These are phyloP conservation scores for Alcis repandata DNA, from an alignment of 2,888 invertebrate species.

Conservation along the genomic window DNA sequence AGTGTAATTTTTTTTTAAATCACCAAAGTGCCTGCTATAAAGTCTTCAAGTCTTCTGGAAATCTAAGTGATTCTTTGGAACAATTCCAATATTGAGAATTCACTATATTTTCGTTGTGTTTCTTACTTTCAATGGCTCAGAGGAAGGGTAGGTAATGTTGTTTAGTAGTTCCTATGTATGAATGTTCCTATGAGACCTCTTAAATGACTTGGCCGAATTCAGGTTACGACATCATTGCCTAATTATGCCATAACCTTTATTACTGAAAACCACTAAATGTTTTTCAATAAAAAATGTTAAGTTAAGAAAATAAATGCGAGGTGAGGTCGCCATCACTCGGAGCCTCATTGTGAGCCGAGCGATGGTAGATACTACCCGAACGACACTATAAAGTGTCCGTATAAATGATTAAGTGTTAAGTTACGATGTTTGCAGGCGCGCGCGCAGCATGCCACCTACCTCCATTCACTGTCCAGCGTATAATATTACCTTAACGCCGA, in stretches of 20 bases:
- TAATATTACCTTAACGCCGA: slow-evolving; percentile 84
- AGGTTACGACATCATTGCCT: no score
- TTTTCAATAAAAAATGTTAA: background rate
- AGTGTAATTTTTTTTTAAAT: background rate
- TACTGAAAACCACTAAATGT: no score
- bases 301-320: background rate
- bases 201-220: no score
- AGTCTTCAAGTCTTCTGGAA: no score
- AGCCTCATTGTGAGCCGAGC: slow-evolving; percentile 50
- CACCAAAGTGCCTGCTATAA: background rate
- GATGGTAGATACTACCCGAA: slow-evolving; percentile 55
- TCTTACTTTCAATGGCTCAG: no score
- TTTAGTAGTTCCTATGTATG: no score
- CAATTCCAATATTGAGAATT: no score
- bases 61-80: no score
- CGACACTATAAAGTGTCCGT: slow-evolving; percentile 78
- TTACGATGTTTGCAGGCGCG: slow-evolving; percentile 77
- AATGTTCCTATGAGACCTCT: no score
- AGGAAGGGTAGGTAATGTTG: no score
- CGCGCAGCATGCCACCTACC: slow-evolving; percentile 77
- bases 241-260: no score
- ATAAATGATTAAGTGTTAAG: slow-evolving; percentile 85
- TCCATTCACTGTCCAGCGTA: slow-evolving; percentile 77
- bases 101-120: no score
- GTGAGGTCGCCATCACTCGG: slow-evolving; percentile 41